These are phyloP conservation scores for Cetoscarus ocellatus DNA, from an alignment of 2,797 vertebrate species.

Conservation along the genomic window DNA sequence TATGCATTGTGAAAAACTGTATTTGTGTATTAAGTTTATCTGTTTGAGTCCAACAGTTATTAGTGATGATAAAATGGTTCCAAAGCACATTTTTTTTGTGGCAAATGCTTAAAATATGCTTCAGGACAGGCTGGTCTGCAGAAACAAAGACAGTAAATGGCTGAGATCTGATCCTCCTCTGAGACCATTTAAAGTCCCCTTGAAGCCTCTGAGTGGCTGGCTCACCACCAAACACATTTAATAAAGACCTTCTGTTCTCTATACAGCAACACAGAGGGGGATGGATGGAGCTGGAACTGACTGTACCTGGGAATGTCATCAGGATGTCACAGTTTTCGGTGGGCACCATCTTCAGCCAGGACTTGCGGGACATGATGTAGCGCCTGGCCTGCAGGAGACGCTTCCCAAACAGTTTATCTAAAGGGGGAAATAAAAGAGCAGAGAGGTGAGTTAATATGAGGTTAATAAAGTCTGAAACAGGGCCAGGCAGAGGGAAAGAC, in stretches of 20 bases:
- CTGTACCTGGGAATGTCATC: slow-evolving; percentile 91
- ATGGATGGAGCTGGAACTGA: not conserved
- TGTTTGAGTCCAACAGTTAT: not conserved
- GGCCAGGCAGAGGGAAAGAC: too few species aligned
- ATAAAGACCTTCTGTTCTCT: slow-evolving; percentile 20
- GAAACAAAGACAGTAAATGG: slow-evolving; percentile 29
- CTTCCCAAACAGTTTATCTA: slow-evolving; percentile 93
- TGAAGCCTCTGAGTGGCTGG: slow-evolving; percentile 18
- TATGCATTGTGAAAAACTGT: not conserved
- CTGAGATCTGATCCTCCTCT: slow-evolving; percentile 30
- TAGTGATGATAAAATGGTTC: not conserved
- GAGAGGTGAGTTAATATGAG: not conserved
- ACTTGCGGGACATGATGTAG: slow-evolving; percentile 93
- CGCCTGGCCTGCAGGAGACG: slow-evolving; percentile 90
- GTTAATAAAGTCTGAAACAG: slow-evolving; percentile 18
- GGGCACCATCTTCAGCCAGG: slow-evolving; percentile 94
- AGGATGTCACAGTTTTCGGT: slow-evolving; percentile 95
- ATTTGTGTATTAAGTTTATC: not conserved
- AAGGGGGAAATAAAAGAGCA: slow-evolving; percentile 4
- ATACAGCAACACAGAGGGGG: not conserved
- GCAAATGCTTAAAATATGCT: not conserved
- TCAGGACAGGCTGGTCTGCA: slow-evolving; percentile 5
- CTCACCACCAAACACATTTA: slow-evolving; percentile 28
- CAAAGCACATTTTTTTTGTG: slow-evolving; percentile 1
- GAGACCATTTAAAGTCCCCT: slow-evolving; percentile 5